A percentile compares a stretch with the other conserved stretches of the same genome.
Conservation (phyloP, 53 echinoderm and acorn worm species). For the Echinometra lucunter region DNA sequence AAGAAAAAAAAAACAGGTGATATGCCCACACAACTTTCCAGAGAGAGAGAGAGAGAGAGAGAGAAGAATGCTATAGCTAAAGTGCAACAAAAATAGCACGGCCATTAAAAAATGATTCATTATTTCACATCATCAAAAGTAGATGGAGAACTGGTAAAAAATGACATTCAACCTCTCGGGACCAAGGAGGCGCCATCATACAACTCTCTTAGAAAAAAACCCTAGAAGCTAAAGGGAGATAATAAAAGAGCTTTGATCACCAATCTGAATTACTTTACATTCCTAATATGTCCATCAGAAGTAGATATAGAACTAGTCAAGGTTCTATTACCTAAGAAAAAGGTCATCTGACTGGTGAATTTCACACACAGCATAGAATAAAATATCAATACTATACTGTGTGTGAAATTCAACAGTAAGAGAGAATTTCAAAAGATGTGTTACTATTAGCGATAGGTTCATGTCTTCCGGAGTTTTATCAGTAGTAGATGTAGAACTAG, state of each 20-base stretch:
- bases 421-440: neutral
- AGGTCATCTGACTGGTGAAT: no score
- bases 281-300: neutral
- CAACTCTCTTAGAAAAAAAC: no score
- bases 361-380: neutral
- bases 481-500: slow-evolving; percentile 17
- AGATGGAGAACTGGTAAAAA: neutral
- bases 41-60: no score
- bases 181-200: no score
- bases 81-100: no score
- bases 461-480: neutral
- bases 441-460: neutral
- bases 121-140: neutral
- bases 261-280: no score
- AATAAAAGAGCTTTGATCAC: no score
- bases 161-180: neutral
- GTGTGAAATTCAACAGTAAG: neutral
- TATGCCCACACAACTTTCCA: neutral
- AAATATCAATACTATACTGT: neutral
- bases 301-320: slow-evolving; percentile 27
- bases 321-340: neutral
- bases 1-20: no score
- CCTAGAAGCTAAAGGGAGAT: no score
- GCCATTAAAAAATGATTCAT: no score
- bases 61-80: neutral